A percentile compares a stretch with the other conserved stretches of the same genome.
phyloP scores from a whole-genome alignment of 1,140 invertebrate genomes.

The Drosophila repletoides region DNA sequence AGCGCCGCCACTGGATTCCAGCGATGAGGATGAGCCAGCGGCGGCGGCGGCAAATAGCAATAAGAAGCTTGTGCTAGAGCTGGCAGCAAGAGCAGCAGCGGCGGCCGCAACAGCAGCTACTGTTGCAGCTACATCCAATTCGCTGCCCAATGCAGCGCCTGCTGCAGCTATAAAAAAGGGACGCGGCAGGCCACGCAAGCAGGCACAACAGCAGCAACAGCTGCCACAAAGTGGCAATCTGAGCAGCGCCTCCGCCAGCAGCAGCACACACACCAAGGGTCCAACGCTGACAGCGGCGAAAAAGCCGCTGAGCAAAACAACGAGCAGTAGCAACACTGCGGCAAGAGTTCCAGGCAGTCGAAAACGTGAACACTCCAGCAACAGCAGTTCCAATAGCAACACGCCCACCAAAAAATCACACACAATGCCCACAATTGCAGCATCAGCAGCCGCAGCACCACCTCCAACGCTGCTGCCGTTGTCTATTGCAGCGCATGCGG shows the following conservation, averaged over 20 bases:
- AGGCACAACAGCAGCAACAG: conserved; percentile 30
- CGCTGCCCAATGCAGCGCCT: neutral
- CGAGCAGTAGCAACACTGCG: conserved; percentile 10
- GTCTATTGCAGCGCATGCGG: neutral
- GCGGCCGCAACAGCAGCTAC: conserved; percentile 7
- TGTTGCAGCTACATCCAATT: conserved; percentile 10
- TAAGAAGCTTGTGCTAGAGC: conserved; percentile 50
- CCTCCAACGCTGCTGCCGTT: neutral
- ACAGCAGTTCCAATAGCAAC: conserved; percentile 68
- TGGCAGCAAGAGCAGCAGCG: conserved; percentile 1
- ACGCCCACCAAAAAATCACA: conserved; percentile 57
- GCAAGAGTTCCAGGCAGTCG: conserved; percentile 26
- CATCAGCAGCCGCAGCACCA: conserved; percentile 19
- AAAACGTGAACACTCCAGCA: conserved; percentile 50
- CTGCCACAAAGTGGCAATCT: conserved; percentile 50
- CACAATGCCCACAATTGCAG: conserved; percentile 21
- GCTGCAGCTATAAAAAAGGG: conserved; percentile 54
- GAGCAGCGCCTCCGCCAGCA: conserved; percentile 47
- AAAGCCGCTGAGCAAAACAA: conserved; percentile 58
- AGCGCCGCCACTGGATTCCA: conserved; percentile 54
- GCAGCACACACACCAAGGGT: conserved; percentile 65
- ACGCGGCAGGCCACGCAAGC: conserved; percentile 73
- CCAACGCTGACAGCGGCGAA: conserved; percentile 73
- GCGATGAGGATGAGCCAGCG: conserved; percentile 72
- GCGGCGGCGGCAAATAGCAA: too few relatives aligned